Conservation (phyloP, 2,797 vertebrate genomes). For the Craterocephalus amniculus region DNA sequence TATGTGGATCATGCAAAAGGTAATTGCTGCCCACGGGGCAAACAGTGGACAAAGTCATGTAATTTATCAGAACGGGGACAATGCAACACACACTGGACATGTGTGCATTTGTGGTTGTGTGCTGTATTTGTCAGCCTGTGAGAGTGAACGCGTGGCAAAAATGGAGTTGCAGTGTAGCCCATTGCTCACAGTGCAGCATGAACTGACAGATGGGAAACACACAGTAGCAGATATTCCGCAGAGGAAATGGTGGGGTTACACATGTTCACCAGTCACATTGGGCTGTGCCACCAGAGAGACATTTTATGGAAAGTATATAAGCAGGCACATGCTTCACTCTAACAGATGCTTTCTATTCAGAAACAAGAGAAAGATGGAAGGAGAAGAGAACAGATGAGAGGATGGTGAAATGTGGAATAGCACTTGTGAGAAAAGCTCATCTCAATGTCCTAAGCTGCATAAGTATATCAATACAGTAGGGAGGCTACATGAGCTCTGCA, state of each 20-base stretch:
- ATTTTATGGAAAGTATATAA: constrained; percentile 27
- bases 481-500: not conserved
- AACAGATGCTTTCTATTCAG: constrained; percentile 65
- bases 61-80: constrained; percentile 55
- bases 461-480: too few relatives aligned
- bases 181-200: constrained; percentile 35
- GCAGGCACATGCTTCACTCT: constrained; percentile 37
- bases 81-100: constrained; percentile 10
- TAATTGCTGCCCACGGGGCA: constrained; percentile 45
- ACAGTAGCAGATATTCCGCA: constrained; percentile 32
- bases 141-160: constrained; percentile 22
- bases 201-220: constrained; percentile 32
- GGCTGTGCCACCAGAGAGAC: constrained; percentile 27
- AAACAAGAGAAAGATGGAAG: constrained; percentile 28
- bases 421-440: not conserved
- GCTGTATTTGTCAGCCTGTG: not conserved
- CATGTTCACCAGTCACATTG: constrained; percentile 34
- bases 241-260: constrained; percentile 37
- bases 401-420: constrained; percentile 9
- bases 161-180: constrained; percentile 28
- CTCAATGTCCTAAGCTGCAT: constrained; percentile 4
- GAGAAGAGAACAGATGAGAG: not conserved
- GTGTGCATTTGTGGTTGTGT: not conserved
- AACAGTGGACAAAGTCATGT: constrained; percentile 38
- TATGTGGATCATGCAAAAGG: constrained; percentile 40